Evolutionary conservation across 2,797 vertebrate genomes (phyloP).

Genomic region (Meriones psammophilus): DNA sequence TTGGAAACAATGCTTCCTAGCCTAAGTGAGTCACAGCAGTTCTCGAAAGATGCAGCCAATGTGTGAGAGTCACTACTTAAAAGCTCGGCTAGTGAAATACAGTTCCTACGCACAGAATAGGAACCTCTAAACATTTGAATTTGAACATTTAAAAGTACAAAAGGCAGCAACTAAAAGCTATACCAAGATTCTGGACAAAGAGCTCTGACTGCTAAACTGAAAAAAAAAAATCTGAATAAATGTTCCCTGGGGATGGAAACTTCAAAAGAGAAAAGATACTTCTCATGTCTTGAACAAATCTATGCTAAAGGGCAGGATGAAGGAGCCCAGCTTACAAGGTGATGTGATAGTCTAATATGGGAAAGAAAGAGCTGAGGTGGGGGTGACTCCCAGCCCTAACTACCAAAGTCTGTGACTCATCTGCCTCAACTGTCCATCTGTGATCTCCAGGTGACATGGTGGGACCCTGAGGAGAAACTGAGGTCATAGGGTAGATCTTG

Average conservation of each 20-base stretch:
- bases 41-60: neutral
- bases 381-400: neutral
- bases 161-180: neutral
- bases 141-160: neutral
- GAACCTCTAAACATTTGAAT: neutral
- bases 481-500: constrained; percentile 54
- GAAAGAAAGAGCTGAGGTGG: neutral
- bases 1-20: neutral
- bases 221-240: neutral
- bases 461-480: constrained; percentile 29
- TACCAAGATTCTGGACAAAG: neutral
- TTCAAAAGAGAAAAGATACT: neutral
- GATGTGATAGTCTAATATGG: neutral
- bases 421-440: neutral
- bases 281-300: constrained; percentile 25
- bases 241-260: neutral
- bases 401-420: constrained; percentile 60
- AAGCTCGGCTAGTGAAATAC: neutral
- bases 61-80: neutral
- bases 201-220: neutral
- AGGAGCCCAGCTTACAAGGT: neutral
- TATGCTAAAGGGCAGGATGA: neutral
- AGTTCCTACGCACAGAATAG: neutral
- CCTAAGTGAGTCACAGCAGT: neutral
- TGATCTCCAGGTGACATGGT: neutral